Conservation (phyloP, 2,888 invertebrate genomes). For the Drosophila putrida region DNA sequence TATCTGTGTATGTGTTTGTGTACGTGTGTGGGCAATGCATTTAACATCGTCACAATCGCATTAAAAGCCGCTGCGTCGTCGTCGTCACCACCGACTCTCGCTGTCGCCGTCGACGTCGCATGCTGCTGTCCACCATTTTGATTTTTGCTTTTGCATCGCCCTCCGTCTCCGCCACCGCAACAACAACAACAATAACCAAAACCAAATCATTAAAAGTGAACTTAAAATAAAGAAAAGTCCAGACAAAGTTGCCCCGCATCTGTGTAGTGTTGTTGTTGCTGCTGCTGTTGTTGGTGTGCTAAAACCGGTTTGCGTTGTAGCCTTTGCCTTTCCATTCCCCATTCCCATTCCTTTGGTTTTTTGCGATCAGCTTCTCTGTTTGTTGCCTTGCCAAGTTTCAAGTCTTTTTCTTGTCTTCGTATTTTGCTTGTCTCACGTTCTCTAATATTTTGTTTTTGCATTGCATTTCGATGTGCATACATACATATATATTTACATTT, state of each 20-base stretch:
- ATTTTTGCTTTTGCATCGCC: constrained; percentile 63
- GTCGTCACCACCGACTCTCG: constrained; percentile 41
- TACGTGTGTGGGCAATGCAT: constrained; percentile 72
- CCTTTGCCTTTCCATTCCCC: constrained; percentile 38
- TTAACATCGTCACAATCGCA: constrained; percentile 82
- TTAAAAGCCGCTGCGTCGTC: constrained; percentile 67
- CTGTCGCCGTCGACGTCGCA: constrained; percentile 30
- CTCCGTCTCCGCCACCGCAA: constrained; percentile 21
- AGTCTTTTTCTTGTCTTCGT: background rate
- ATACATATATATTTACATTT: constrained; percentile 14
- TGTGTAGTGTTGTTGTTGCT: constrained; percentile 28
- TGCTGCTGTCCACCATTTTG: constrained; percentile 82
- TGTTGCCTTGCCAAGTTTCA: constrained; percentile 56
- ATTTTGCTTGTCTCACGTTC: constrained; percentile 3
- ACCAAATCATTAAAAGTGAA: constrained; percentile 79
- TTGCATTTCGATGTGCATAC: constrained; percentile 45
- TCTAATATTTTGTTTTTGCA: constrained; percentile 35
- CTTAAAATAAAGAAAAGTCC: constrained; percentile 80
- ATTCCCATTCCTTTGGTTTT: constrained; percentile 17
- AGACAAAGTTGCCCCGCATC: constrained; percentile 69
- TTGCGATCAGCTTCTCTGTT: constrained; percentile 47
- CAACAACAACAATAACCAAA: constrained; percentile 12
- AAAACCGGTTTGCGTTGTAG: constrained; percentile 72
- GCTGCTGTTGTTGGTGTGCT: constrained; percentile 29
- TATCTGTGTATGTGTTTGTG: constrained; percentile 31